Percentiles rank a stretch among this genome's conserved stretches.
Conservation (phyloP, 1,140 invertebrate genomes). For the Caenorhabditis briggsae region DNA sequence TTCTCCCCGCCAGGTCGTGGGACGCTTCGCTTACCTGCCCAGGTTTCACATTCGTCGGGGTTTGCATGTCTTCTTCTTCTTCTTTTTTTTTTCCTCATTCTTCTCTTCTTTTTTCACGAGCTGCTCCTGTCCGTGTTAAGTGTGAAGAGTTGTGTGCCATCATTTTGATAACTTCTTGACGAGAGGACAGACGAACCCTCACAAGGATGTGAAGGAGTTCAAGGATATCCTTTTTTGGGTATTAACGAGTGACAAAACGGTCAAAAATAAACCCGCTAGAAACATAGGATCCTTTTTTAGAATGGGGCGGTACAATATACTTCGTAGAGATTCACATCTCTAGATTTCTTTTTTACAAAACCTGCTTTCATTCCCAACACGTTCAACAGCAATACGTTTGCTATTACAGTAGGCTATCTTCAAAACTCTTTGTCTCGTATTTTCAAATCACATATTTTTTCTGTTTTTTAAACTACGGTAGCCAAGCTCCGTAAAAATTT, state of each 20-base stretch:
- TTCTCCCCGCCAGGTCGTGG: not conserved
- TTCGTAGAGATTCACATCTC: not conserved
- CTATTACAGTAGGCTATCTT: no score
- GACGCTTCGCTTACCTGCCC: conserved; percentile 24
- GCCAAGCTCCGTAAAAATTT: no score
- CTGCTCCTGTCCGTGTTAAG: not conserved
- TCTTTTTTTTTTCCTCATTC: not conserved
- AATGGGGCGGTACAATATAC: no score
- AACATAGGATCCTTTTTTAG: not conserved
- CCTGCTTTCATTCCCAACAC: no score
- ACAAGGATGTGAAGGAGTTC: not conserved
- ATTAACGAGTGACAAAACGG: no score
- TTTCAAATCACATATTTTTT: no score
- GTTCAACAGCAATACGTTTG: no score
- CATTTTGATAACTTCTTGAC: not conserved
- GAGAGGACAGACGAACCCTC: not conserved
- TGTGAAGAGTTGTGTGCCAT: conserved; percentile 14
- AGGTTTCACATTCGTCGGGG: conserved; percentile 15
- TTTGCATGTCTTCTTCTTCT: not conserved
- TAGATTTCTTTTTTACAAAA: not conserved
- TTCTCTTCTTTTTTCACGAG: not conserved
- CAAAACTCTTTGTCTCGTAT: no score
- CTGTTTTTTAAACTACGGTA: no score
- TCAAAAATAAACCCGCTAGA: not conserved
- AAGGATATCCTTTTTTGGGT: not conserved